These are phyloP conservation scores for Cordilura impudica DNA, from an alignment of 2,888 invertebrate genomes.

Conservation along the genomic window DNA sequence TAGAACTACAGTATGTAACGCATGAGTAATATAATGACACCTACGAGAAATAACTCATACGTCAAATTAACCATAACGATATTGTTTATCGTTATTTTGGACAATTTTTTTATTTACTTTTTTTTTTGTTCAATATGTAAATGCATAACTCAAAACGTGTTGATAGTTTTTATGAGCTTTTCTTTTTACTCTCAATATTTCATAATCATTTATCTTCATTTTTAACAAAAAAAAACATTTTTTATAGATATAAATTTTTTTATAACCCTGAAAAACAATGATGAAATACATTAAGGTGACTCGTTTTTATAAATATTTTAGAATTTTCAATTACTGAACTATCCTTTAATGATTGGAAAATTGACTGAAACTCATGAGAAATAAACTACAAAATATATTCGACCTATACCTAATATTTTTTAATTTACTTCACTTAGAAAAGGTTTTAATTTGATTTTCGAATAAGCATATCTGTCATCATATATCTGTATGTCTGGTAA, in stretches of 20 bases:
- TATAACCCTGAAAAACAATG: not conserved
- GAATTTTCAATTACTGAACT: too few species aligned
- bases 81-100: not conserved
- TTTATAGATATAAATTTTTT: not conserved
- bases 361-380: too few species aligned
- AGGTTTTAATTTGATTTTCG: too few species aligned
- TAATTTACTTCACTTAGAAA: too few species aligned
- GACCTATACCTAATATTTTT: too few species aligned
- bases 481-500: too few species aligned
- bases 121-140: slow-evolving; percentile 6
- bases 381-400: too few species aligned
- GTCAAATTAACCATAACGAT: slow-evolving; percentile 9
- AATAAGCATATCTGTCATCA: too few species aligned
- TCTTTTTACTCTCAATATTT: slow-evolving; percentile 65
- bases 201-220: slow-evolving; percentile 72
- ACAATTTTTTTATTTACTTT: not conserved
- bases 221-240: slow-evolving; percentile 43
- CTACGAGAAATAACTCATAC: slow-evolving; percentile 17
- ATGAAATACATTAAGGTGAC: not conserved
- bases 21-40: slow-evolving; percentile 4
- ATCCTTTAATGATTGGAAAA: too few species aligned
- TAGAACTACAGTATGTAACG: slow-evolving; percentile 3
- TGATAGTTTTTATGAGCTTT: slow-evolving; percentile 62
- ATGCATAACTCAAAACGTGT: slow-evolving; percentile 62
- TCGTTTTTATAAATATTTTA: too few species aligned